These are phyloP conservation scores for Thecophora atra DNA, from an alignment of 2,888 invertebrate species.

Conservation along the genomic window DNA sequence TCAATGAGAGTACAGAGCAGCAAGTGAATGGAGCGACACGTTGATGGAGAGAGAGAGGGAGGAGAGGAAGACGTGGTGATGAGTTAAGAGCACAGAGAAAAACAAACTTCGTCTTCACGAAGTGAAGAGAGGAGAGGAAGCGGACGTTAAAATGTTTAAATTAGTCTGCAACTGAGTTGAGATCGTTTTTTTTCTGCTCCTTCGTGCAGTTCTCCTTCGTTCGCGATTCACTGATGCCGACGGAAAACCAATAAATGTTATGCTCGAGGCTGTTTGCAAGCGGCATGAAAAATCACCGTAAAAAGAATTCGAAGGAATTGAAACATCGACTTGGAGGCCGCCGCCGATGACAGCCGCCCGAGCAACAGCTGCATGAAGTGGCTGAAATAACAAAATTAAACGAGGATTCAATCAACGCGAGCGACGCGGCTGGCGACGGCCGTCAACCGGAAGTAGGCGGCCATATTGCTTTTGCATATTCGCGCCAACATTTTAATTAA, in stretches of 20 bases:
- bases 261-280: too few relatives aligned
- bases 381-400: constrained; percentile 20
- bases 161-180: too few relatives aligned
- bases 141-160: background rate
- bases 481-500: constrained; percentile 33
- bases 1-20: too few relatives aligned
- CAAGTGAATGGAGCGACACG: background rate
- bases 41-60: background rate
- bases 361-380: constrained; percentile 15
- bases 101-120: background rate
- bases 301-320: background rate
- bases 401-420: constrained; percentile 1
- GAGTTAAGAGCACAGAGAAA: background rate
- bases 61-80: background rate
- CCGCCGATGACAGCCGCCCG: too few relatives aligned
- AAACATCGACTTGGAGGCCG: too few relatives aligned
- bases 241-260: too few relatives aligned
- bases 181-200: too few relatives aligned
- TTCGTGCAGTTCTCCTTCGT: too few relatives aligned
- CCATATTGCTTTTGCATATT: background rate
- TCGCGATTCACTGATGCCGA: too few relatives aligned
- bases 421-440: background rate
- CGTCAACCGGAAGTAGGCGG: background rate
- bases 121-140: background rate
- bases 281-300: background rate